phyloP scores from a whole-genome alignment of 2,113 vertebrate genomes.

The Chaenogobius annularis region DNA sequence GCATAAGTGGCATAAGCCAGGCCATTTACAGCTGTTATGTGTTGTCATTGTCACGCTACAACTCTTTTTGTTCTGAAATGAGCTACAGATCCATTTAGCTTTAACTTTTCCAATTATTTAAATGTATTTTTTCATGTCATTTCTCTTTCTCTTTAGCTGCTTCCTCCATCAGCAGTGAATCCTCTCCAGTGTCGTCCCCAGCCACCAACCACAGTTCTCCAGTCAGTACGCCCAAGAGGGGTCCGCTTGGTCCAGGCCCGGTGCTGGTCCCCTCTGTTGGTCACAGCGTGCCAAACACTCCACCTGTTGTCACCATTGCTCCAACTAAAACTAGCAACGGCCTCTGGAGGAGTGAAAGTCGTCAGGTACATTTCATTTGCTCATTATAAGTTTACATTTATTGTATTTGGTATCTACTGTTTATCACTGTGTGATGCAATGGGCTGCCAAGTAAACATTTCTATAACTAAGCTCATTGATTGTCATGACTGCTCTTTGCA shows the following conservation, averaged over 20 bases:
- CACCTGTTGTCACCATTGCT: conserved; percentile 97
- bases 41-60: conserved; percentile 11
- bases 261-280: conserved; percentile 89
- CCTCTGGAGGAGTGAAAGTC: conserved; percentile 92
- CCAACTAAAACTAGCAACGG: conserved; percentile 98
- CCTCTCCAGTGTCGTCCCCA: conserved; percentile 93
- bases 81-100: conserved; percentile 14
- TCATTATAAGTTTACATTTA: background rate
- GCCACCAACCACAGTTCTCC: conserved; percentile 99
- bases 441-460: conserved; percentile 7
- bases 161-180: conserved; percentile 97
- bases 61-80: conserved; percentile 10
- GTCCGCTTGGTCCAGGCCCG: conserved; percentile 92
- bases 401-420: background rate
- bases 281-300: conserved; percentile 95
- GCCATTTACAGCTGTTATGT: too few species aligned
- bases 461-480: conserved; percentile 10
- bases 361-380: conserved; percentile 79
- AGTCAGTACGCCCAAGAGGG: conserved; percentile 93
- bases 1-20: conserved; percentile 46
- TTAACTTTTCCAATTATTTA: conserved; percentile 12
- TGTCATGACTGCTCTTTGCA: conserved; percentile 24
- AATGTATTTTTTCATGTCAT: conserved; percentile 1
- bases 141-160: conserved; percentile 68
- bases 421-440: background rate